These are phyloP conservation scores for Leptestheria dahalacensis DNA, from an alignment of 1,140 invertebrate species.

Conservation along the genomic window DNA sequence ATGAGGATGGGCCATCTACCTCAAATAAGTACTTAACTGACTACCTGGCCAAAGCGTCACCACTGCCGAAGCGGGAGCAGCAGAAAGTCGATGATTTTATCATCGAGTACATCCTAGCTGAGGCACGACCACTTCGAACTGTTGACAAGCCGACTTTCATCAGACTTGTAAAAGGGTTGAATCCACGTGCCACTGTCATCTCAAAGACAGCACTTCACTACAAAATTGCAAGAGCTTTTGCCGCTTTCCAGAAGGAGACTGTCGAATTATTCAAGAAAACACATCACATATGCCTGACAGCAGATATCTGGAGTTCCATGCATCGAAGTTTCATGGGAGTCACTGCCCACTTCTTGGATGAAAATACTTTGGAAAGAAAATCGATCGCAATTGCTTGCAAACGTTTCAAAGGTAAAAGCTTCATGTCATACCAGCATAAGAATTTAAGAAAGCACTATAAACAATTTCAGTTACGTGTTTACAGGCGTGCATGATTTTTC, in stretches of 20 bases:
- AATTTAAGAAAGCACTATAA: neutral
- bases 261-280: neutral
- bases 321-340: constrained; percentile 4
- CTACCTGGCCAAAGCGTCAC: neutral
- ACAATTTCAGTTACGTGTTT: neutral
- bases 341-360: neutral
- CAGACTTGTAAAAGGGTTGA: constrained; percentile 1
- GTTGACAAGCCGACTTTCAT: neutral
- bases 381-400: constrained; percentile 1
- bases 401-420: neutral
- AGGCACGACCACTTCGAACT: neutral
- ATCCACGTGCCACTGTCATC: neutral
- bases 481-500: neutral
- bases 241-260: neutral
- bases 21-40: neutral
- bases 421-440: neutral
- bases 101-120: neutral
- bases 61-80: neutral
- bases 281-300: neutral
- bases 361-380: neutral
- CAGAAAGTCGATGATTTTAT: neutral
- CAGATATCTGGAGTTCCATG: constrained; percentile 1
- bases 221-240: neutral
- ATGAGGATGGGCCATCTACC: neutral
- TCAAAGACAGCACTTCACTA: neutral